Evolutionary conservation across 1,140 invertebrate species (phyloP).

Genomic region (Penaeus vannamei): DNA sequence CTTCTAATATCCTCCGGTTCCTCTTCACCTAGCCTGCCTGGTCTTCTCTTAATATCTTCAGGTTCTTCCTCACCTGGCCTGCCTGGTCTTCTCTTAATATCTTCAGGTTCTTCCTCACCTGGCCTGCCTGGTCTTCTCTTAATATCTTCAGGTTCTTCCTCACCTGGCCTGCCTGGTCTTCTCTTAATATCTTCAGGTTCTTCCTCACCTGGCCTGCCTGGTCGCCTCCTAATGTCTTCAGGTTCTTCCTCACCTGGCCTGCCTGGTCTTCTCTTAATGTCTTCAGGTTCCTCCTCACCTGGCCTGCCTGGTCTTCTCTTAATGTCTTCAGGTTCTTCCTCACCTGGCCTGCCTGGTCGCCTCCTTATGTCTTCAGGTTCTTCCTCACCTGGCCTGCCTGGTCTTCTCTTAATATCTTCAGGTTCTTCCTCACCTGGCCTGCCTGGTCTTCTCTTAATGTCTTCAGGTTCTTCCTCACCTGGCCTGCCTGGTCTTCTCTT

Average conservation of each 20-base stretch:
- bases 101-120: neutral
- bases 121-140: neutral
- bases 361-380: too few species aligned
- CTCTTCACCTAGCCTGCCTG: neutral
- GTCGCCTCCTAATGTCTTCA: neutral
- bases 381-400: too few species aligned
- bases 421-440: too few species aligned
- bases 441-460: too few species aligned
- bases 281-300: neutral
- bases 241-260: neutral
- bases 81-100: neutral
- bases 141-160: neutral
- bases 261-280: neutral
- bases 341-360: too few species aligned
- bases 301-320: too few species aligned
- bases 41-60: neutral
- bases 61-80: neutral
- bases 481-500: too few species aligned
- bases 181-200: neutral
- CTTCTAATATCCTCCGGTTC: neutral
- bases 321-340: too few species aligned
- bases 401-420: too few species aligned
- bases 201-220: neutral
- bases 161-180: neutral
- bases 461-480: too few species aligned